Base-by-base conservation (phyloP, 2,888 invertebrate genomes). In the Apocheima hispidaria region DNA sequence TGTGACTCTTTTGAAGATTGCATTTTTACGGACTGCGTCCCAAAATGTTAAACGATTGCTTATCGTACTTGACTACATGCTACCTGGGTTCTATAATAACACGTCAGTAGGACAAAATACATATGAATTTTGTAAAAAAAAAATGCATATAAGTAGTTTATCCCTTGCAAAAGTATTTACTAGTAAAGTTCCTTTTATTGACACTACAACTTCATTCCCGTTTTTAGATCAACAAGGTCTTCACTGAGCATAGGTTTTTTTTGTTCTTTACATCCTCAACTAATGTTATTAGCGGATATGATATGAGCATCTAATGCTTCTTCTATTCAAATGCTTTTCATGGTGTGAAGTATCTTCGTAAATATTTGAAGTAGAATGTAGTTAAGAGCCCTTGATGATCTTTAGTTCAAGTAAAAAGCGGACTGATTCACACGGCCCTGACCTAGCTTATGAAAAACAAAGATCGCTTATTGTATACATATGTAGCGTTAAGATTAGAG, bases 371-470 rank as follows among this genome's bases (percentile, higher is more conserved):
- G 67, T 53, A 69, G 69, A 62, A 64, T 73, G 69, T 53, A 62
- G 65, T 73, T 69, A 70, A 72, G 76, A 58, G 61, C 74, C 59
- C 77, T 79, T 54, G 55, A 75, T 63, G 54, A 65, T 69, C 72
- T 74, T 62, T 38, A 60, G 46, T 66, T 72, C 60, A 68, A 77
- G 77, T 77, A 74, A 72, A 71, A 74, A 70, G 69, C 68, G 72
- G 69, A 71, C 72, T 71, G 69, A 75, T 81, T 78, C 80, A 75
- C 81, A 81, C 75, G 75, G 63, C 44, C 51, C 43, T 43, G 48
- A 10, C 5, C 6, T 9, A 20, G 5, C 28, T 12, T 4, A 20
- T 30, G n/a, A 35, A 14, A 14, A 35, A 6, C 4, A 36, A 33
- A 33, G 14, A 16, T 14, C 5, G 33, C 33, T 0, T 9, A 16